phyloP scores from a whole-genome alignment of 2,888 invertebrate genomes.

The Piscicola geometra region DNA sequence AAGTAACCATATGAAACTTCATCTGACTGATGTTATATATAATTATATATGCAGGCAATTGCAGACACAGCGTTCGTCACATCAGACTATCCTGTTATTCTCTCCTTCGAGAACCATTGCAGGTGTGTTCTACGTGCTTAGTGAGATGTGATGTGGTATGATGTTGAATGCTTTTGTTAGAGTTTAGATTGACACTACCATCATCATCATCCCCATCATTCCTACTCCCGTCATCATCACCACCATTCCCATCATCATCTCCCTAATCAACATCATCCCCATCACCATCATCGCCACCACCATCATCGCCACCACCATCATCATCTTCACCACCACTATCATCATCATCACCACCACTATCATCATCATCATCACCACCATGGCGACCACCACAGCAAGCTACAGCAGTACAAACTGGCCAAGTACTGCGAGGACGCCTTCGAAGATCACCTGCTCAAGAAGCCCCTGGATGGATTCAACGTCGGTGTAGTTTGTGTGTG shows the following conservation, averaged over 20 bases:
- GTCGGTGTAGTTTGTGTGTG: slow-evolving; percentile 51
- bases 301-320: slow-evolving; percentile 3
- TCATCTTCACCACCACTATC: slow-evolving; percentile 1
- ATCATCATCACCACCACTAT: slow-evolving; percentile 21
- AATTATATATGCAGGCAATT: slow-evolving; percentile 67
- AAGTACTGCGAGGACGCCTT: slow-evolving; percentile 98
- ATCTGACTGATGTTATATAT: no score
- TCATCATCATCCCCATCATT: no score
- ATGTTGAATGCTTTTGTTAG: no score
- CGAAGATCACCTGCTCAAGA: slow-evolving; percentile 82
- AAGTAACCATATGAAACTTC: no score
- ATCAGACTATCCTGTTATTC: slow-evolving; percentile 90
- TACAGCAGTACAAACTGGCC: slow-evolving; percentile 94
- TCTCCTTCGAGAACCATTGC: slow-evolving; percentile 99
- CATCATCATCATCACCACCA: slow-evolving; percentile 16
- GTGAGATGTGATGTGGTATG: no score
- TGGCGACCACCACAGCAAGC: slow-evolving; percentile 57
- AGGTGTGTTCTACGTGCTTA: no score
- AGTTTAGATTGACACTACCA: background rate
- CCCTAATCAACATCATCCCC: background rate
- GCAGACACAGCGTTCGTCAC: slow-evolving; percentile 97
- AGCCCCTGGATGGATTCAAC: slow-evolving; percentile 66
- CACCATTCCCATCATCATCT: background rate
- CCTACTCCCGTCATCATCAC: background rate
- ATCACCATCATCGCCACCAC: no score